Evolutionary conservation across 2,797 vertebrate species (phyloP).

Genomic region (Amblyopsis hoosieri): DNA sequence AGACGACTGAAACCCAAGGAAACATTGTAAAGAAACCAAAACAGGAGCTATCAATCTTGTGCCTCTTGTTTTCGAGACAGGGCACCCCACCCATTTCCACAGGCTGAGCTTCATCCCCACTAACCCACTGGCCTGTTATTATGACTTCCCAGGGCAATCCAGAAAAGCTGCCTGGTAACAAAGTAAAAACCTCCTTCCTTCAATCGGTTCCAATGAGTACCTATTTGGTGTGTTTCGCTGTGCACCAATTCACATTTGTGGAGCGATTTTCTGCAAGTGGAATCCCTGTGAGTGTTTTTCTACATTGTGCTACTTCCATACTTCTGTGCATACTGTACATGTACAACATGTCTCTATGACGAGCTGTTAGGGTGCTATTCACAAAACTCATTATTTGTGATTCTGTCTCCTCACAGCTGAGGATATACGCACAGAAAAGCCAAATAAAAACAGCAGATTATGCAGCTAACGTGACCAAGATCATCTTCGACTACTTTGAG

Average conservation of each 20-base stretch:
- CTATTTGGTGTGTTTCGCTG: constrained; percentile 95
- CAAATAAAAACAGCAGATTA: constrained; percentile 85
- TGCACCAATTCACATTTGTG: constrained; percentile 82
- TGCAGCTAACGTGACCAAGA: constrained; percentile 85
- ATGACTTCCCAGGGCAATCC: constrained; percentile 49
- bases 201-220: constrained; percentile 95
- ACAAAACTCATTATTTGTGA: neutral
- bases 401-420: constrained; percentile 77
- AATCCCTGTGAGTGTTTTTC: constrained; percentile 84
- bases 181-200: constrained; percentile 79
- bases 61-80: neutral
- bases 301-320: neutral
- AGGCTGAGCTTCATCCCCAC: neutral
- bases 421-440: constrained; percentile 86
- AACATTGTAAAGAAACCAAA: neutral
- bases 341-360: neutral
- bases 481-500: constrained; percentile 90
- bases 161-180: constrained; percentile 45
- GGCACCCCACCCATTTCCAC: neutral
- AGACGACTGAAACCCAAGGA: neutral
- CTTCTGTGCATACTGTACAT: too few relatives aligned
- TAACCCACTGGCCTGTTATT: constrained; percentile 7
- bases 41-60: constrained; percentile 6
- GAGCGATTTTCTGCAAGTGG: constrained; percentile 67
- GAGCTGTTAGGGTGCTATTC: neutral